These are phyloP conservation scores for Isichthys henryi DNA, from an alignment of 2,113 vertebrate species.

Conservation along the genomic window DNA sequence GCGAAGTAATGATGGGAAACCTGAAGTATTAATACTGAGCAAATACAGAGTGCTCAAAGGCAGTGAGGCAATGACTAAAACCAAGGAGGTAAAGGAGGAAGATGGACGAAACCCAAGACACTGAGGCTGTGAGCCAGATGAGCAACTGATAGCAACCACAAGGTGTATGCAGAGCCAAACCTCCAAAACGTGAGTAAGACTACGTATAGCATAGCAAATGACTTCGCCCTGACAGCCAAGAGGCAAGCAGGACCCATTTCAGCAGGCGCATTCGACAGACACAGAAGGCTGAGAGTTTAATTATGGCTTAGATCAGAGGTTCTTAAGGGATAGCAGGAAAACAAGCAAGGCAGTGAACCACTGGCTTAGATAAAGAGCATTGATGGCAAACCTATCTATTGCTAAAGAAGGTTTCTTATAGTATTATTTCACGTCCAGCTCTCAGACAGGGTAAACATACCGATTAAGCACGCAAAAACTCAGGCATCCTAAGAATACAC, in stretches of 20 bases:
- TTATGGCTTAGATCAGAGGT: neutral
- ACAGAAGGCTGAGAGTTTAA: neutral
- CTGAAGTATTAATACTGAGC: neutral
- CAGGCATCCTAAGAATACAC: neutral
- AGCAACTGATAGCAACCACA: neutral
- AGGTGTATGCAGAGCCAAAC: neutral
- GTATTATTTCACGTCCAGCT: neutral
- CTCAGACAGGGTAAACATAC: neutral
- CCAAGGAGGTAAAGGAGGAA: neutral
- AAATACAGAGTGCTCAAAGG: neutral
- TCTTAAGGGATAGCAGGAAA: too few relatives aligned
- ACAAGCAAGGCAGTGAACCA: too few relatives aligned
- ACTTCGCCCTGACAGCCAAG: neutral
- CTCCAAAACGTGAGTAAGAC: neutral
- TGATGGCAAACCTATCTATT: neutral
- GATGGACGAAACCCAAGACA: neutral
- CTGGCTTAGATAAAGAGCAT: neutral
- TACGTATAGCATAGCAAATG: neutral
- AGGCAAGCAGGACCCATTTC: neutral
- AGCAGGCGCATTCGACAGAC: neutral
- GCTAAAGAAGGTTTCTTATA: neutral
- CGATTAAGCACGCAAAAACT: neutral
- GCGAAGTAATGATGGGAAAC: neutral
- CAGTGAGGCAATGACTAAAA: neutral
- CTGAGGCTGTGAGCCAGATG: neutral